Percentiles rank a stretch among this genome's conserved stretches.
phyloP scores from a whole-genome alignment of 2,113 vertebrate genomes.

The Xenopus borealis region DNA sequence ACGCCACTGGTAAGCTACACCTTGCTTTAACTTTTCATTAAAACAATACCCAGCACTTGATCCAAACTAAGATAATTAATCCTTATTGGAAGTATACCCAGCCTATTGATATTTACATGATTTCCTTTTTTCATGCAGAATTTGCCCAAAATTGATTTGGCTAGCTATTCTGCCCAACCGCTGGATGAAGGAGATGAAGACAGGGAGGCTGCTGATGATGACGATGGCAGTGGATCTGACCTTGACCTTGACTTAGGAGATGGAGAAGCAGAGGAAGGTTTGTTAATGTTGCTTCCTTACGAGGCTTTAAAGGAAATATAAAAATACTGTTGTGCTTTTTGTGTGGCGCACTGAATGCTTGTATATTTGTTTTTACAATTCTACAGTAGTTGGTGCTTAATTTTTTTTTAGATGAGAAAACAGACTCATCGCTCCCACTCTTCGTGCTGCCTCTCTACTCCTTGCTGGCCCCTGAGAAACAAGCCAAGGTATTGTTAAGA shows the following conservation, averaged over 20 bases:
- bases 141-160: constrained; percentile 81
- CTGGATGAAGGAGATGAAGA: constrained; percentile 87
- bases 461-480: constrained; percentile 84
- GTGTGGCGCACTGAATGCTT: too few species aligned
- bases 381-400: too few species aligned
- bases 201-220: constrained; percentile 73
- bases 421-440: constrained; percentile 77
- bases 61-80: too few species aligned
- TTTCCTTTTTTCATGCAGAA: constrained; percentile 54
- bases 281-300: background rate
- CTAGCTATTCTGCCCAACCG: constrained; percentile 83
- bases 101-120: too few species aligned
- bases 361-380: too few species aligned
- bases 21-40: too few species aligned
- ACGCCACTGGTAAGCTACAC: too few species aligned
- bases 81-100: too few species aligned
- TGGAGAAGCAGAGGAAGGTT: constrained; percentile 57
- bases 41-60: too few species aligned
- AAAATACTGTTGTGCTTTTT: too few species aligned
- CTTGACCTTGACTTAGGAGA: constrained; percentile 81
- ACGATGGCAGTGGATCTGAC: constrained; percentile 71
- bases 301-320: too few species aligned
- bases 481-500: constrained; percentile 76
- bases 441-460: constrained; percentile 94
- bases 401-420: constrained; percentile 69